Base-by-base conservation (phyloP, 1,140 invertebrate genomes). In the Eurosta solidaginis region DNA sequence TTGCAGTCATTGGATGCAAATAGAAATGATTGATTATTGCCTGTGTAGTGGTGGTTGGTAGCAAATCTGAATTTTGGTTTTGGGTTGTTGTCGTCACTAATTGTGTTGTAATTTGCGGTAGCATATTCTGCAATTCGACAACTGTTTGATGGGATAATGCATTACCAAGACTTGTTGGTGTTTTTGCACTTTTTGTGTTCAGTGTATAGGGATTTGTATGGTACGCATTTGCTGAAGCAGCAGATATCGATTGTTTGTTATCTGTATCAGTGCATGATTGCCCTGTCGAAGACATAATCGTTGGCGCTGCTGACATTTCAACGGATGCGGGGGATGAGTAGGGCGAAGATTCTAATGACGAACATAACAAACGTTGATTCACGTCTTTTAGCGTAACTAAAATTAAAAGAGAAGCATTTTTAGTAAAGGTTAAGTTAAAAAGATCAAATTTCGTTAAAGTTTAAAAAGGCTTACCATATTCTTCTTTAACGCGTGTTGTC, bases 251-350 rank as follows among this genome's bases (percentile, higher is more conserved):
- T 40, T 83, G 85, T 76, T 83, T 50, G 74, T 86, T 86, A 25
- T 40, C 49, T 33, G 29, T 63, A 73, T 52, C n/a, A 40, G 49
- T n/a, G n/a, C 0, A 40, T 5, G 27, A 42, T 20, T 76, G 75
- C 22, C 20, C 54, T 74, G 76, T 14, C 17, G 68, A 20, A 36
- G 49, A 52, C 17, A 59, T 17, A 33, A 29, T 14, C 29, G 77
- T 3, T 33, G 44, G 44, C n/a, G 77, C 52, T 33, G 73, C n/a
- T 1, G 79, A 73, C 5, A 86, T 59, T 76, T 86, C 85, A 76
- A 86, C 83, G 3, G 85, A 86, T 17, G 85, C 85, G 36, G 85
- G 85, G 33, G 85, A 86, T 10, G 85, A 86, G 68, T 84, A 86
- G 42, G 85, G 85, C 12, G 85, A 86, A 22, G 85, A 86, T 74